phyloP scores from a whole-genome alignment of 2,888 invertebrate species.

The Cosmorhoe ocellata region DNA sequence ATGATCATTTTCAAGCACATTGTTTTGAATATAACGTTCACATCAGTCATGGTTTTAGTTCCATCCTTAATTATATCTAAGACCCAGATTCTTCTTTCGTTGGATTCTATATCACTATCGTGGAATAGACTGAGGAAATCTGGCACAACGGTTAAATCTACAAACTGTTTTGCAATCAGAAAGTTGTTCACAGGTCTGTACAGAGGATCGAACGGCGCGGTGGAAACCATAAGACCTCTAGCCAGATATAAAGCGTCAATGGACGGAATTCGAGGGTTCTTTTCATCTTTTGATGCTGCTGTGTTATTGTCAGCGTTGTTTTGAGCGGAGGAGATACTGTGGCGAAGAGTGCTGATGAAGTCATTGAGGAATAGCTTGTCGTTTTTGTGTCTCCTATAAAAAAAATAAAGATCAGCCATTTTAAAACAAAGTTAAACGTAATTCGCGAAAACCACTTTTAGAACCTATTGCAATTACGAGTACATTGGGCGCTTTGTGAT shows the following conservation, averaged over 20 bases:
- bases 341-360: conserved; percentile 85
- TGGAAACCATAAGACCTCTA: conserved; percentile 85
- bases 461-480: too few relatives aligned
- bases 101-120: conserved; percentile 87
- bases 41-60: conserved; percentile 88
- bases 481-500: too few relatives aligned
- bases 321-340: conserved; percentile 78
- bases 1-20: conserved; percentile 90
- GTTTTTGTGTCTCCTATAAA: conserved; percentile 80
- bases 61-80: conserved; percentile 89
- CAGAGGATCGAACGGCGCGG: conserved; percentile 88
- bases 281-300: conserved; percentile 35
- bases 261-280: conserved; percentile 79
- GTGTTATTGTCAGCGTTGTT: conserved; percentile 37
- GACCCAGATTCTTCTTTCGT: conserved; percentile 89
- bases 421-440: too few relatives aligned
- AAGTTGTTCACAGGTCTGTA: conserved; percentile 91
- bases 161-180: conserved; percentile 88
- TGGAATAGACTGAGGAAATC: conserved; percentile 93
- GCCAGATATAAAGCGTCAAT: conserved; percentile 88
- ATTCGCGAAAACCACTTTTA: too few relatives aligned
- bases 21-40: conserved; percentile 87
- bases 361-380: conserved; percentile 86
- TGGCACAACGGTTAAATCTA: conserved; percentile 91
- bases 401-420: conserved; percentile 1